Evolutionary conservation across 2,888 invertebrate species (phyloP).

Genomic region (Parnassius smintheus): DNA sequence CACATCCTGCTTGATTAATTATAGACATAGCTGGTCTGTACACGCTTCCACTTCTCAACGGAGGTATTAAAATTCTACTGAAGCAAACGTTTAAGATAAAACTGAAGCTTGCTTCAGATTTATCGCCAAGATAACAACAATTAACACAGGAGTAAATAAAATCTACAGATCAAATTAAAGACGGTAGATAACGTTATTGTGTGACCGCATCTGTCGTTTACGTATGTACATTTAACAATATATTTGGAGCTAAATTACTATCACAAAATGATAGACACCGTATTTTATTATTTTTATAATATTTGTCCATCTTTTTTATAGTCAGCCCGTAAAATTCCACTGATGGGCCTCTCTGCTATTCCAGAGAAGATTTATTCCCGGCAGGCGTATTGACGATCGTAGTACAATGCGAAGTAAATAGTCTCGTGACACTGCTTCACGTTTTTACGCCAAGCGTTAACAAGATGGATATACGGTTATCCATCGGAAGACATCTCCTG

Average conservation of each 20-base stretch:
- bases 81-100: background rate
- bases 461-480: no score
- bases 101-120: conserved; percentile 2
- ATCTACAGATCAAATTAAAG: conserved; percentile 1
- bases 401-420: background rate
- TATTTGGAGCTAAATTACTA: background rate
- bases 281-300: background rate
- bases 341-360: background rate
- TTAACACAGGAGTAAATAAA: conserved; percentile 5
- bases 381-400: background rate
- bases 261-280: background rate
- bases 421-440: no score
- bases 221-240: background rate
- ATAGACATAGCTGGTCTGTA: conserved; percentile 8
- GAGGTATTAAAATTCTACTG: background rate
- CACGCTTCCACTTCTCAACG: background rate
- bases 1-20: conserved; percentile 15
- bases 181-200: background rate
- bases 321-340: no score
- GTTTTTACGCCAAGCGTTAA: no score
- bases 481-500: no score
- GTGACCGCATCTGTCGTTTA: background rate
- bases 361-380: background rate
- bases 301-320: background rate
- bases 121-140: conserved; percentile 13